phyloP scores from a whole-genome alignment of 2,113 vertebrate species.

The Helogale parvula region DNA sequence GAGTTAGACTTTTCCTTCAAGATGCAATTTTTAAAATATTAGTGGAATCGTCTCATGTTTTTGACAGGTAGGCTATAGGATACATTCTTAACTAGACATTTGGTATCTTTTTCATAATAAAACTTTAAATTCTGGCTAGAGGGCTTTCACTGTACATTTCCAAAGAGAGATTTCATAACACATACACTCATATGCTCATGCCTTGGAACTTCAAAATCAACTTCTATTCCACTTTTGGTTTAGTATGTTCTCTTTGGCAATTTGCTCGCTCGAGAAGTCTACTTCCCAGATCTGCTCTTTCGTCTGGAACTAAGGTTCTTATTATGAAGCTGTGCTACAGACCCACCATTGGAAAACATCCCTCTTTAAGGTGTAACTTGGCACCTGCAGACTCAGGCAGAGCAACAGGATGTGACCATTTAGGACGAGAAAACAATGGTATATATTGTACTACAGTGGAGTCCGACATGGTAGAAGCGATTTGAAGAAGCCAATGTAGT shows the following conservation, averaged over 20 bases:
- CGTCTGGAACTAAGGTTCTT: slow-evolving; percentile 75
- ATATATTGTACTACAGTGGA: slow-evolving; percentile 71
- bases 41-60: not conserved
- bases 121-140: not conserved
- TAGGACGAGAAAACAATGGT: slow-evolving; percentile 75
- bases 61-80: not conserved
- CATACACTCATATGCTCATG: not conserved
- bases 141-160: not conserved
- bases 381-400: slow-evolving; percentile 48
- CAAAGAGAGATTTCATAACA: slow-evolving; percentile 4
- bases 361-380: slow-evolving; percentile 67
- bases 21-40: not conserved
- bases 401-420: slow-evolving; percentile 79
- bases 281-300: slow-evolving; percentile 64
- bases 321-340: slow-evolving; percentile 63
- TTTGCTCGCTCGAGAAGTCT: slow-evolving; percentile 31
- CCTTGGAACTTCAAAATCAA: slow-evolving; percentile 20
- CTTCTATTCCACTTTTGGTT: slow-evolving; percentile 31
- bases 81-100: not conserved
- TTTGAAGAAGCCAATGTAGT: slow-evolving; percentile 53
- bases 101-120: not conserved
- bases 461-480: slow-evolving; percentile 64
- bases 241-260: slow-evolving; percentile 23
- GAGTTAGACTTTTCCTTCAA: not conserved
- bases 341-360: slow-evolving; percentile 73